Conservation (phyloP, 2,113 vertebrate genomes). For the Silurus meridionalis region DNA sequence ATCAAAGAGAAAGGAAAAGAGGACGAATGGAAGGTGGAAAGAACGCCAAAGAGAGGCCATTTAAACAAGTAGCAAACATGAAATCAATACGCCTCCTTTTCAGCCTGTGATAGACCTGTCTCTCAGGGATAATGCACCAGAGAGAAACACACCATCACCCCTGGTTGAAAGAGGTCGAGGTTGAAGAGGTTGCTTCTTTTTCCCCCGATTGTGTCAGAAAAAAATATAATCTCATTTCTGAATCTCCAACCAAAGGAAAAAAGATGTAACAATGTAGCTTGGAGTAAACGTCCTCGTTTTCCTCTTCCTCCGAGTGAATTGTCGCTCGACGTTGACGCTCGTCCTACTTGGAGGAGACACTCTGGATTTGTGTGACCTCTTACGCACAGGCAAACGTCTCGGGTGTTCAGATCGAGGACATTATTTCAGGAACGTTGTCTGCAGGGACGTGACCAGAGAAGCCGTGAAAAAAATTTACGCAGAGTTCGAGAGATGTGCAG, state of each 20-base stretch:
- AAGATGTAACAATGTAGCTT: background rate
- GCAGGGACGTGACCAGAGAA: constrained; percentile 49
- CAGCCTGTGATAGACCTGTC: constrained; percentile 40
- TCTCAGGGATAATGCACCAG: constrained; percentile 31
- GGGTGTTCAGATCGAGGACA: constrained; percentile 64
- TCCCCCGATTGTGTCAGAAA: background rate
- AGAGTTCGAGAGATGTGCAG: constrained; percentile 44
- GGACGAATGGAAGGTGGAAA: constrained; percentile 30
- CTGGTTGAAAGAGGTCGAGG: background rate
- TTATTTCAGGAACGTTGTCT: constrained; percentile 68
- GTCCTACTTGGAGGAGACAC: constrained; percentile 63
- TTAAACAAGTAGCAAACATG: constrained; percentile 50
- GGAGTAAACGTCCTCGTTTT: constrained; percentile 31
- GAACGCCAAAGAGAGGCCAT: constrained; percentile 23
- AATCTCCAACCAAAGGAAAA: background rate
- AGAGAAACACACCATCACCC: constrained; percentile 2
- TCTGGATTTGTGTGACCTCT: constrained; percentile 60
- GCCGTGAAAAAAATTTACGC: constrained; percentile 48
- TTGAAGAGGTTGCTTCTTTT: background rate
- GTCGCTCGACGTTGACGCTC: constrained; percentile 57
- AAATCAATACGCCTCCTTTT: constrained; percentile 50
- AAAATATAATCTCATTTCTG: background rate
- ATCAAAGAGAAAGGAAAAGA: constrained; percentile 40
- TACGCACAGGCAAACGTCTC: constrained; percentile 48
- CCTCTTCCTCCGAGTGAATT: constrained; percentile 38